These are phyloP conservation scores for Polyommatus icarus DNA, from an alignment of 2,888 invertebrate genomes.

Conservation along the genomic window DNA sequence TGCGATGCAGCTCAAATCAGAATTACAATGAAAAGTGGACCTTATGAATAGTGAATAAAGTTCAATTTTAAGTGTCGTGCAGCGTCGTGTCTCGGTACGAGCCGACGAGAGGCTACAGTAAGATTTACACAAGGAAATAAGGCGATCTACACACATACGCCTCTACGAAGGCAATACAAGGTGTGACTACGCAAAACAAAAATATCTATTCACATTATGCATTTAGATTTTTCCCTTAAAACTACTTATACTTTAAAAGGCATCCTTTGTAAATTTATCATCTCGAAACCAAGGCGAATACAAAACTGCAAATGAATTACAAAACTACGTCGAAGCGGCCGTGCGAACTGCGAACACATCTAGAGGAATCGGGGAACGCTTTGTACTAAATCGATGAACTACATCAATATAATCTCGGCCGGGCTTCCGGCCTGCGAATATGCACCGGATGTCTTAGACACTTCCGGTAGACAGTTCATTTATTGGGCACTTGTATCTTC, in stretches of 20 bases:
- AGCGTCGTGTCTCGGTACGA: background rate
- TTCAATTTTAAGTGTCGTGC: background rate
- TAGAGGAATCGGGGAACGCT: constrained; percentile 63
- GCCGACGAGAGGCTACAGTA: constrained; percentile 26
- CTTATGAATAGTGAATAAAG: background rate
- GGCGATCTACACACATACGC: constrained; percentile 52
- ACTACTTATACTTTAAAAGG: constrained; percentile 76
- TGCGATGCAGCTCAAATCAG: background rate
- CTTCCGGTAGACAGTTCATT: constrained; percentile 52
- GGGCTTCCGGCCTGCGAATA: constrained; percentile 30
- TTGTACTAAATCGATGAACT: constrained; percentile 67
- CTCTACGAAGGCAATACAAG: constrained; percentile 58
- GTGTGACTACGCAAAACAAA: constrained; percentile 60
- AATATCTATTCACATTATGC: constrained; percentile 68
- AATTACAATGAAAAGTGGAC: background rate
- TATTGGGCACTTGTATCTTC: constrained; percentile 79
- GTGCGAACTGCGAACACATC: constrained; percentile 58
- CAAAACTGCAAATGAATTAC: constrained; percentile 66
- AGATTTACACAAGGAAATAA: constrained; percentile 45
- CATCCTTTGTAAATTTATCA: constrained; percentile 70
- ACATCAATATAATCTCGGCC: constrained; percentile 10
- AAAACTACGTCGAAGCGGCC: constrained; percentile 70
- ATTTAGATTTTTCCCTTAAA: constrained; percentile 62
- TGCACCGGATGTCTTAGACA: constrained; percentile 11
- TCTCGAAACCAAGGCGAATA: constrained; percentile 54